Evolutionary conservation across 2,888 invertebrate species (phyloP), one percentile per base, ranked within the genome.

Genomic region (Yponomeuta evonymella): DNA sequence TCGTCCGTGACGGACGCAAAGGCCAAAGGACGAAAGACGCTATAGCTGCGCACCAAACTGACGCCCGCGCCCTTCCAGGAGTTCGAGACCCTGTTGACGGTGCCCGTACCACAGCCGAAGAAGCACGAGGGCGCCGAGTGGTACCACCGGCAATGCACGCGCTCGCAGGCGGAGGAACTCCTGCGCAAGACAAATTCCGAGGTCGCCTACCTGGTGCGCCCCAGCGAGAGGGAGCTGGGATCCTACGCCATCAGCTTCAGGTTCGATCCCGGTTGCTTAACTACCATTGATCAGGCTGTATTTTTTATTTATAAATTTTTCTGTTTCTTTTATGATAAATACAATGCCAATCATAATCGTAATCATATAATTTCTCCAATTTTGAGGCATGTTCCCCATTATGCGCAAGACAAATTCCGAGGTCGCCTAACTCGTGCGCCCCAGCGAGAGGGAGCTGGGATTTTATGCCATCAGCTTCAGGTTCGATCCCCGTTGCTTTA

Each of bases 201-300:
- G 82, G 99, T 99, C 0, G 98, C 99, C 0, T 99, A 98, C 88
- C 92, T 99, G 58, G 98, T 99, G 9, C 93, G 99, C 71, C 97
- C 97, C 4, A 98, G 97, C 81, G 97, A 97, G 78, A 96, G 96
- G 76, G 98, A 98, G 75, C 90, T 93, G 0, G 95, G 95, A 76
- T 96, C 96, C 1, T 98, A 96, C 85, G 98, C 98, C 15, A 97
- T 99, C 77, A 98, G 98, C 73, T 99, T 99, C 87, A 95, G 98
- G 95, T 97, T 83, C 78, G 51, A 15, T 15, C 43, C 43, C 43
- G 5, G 8, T 43, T 43, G 43, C 6, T 43, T 43, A 2, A 43
- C 33, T 33, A 33, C 33, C 33, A 33, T 33, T 33, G 5, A 33
- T 33, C 33, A 33, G 33, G 33, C 33, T 33, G 33, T 33, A 8